These are phyloP conservation scores for Troilus luridus DNA, from an alignment of 2,888 invertebrate genomes.

Conservation along the genomic window DNA sequence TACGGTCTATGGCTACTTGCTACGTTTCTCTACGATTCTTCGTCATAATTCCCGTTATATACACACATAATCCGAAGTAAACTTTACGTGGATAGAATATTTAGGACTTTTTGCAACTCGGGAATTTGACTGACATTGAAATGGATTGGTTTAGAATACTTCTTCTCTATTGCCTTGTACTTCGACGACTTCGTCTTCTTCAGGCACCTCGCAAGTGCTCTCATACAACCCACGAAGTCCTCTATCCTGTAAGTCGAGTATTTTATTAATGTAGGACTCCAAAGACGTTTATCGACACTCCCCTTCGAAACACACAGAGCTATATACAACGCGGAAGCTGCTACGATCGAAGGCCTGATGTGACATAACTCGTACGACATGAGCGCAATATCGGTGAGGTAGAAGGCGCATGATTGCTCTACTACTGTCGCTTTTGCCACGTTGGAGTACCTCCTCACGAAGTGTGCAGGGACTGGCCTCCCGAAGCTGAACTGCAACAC, in stretches of 20 bases:
- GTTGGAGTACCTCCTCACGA: conserved; percentile 84
- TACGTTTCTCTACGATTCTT: too few relatives aligned
- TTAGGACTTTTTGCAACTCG: conserved; percentile 71
- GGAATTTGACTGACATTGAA: conserved; percentile 77
- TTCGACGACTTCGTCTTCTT: conserved; percentile 79
- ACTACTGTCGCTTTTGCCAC: conserved; percentile 74
- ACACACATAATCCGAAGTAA: background rate
- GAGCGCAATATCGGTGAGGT: conserved; percentile 83
- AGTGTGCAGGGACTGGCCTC: conserved; percentile 89
- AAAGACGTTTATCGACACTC: conserved; percentile 71
- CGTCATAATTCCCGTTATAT: too few relatives aligned
- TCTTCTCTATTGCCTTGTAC: conserved; percentile 77
- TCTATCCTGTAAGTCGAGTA: conserved; percentile 83
- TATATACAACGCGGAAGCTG: conserved; percentile 85
- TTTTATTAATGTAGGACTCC: conserved; percentile 82
- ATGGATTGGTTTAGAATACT: conserved; percentile 75
- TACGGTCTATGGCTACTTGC: too few relatives aligned
- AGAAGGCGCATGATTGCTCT: conserved; percentile 89
- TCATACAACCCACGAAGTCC: conserved; percentile 79
- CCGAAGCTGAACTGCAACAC: conserved; percentile 86
- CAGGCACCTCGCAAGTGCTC: conserved; percentile 79
- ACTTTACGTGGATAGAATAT: background rate
- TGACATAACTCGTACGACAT: conserved; percentile 85
- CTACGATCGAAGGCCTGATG: conserved; percentile 85
- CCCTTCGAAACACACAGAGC: conserved; percentile 74